Evolutionary conservation across 2,113 vertebrate genomes (phyloP).

Genomic region (Varanus salvator): DNA sequence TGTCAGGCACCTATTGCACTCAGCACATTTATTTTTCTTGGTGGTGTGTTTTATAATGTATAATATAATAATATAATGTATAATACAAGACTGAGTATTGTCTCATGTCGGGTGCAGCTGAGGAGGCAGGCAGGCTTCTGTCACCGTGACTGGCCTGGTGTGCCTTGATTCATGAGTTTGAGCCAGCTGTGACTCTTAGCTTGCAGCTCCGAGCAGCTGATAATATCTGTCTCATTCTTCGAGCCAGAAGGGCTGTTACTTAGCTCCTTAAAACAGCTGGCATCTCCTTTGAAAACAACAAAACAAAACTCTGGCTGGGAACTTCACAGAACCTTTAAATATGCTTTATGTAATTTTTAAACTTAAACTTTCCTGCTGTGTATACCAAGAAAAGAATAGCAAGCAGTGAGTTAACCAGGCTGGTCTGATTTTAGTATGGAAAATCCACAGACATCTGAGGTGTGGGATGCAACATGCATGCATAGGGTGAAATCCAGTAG

Average conservation of each 20-base stretch:
- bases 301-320: slow-evolving; percentile 17
- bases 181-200: slow-evolving; percentile 49
- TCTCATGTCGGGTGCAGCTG: background rate
- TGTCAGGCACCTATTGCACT: background rate
- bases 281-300: background rate
- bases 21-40: background rate
- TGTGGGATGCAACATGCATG: background rate
- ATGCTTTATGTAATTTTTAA: background rate
- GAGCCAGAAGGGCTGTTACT: slow-evolving; percentile 41
- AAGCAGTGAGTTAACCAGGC: background rate
- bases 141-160: slow-evolving; percentile 15
- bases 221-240: slow-evolving; percentile 31
- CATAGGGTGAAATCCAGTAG: no score
- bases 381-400: background rate
- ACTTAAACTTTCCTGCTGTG: background rate
- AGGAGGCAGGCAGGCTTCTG: rapidly evolving
- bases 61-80: background rate
- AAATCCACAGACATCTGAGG: background rate
- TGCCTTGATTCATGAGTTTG: slow-evolving; percentile 48
- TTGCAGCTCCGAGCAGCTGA: slow-evolving; percentile 55
- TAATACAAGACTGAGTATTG: background rate
- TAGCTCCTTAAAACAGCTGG: slow-evolving; percentile 47
- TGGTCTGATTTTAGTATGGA: background rate
- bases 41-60: slow-evolving; percentile 21
- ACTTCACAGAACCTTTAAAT: slow-evolving; percentile 36